Evolutionary conservation across 2,797 vertebrate species (phyloP).

Genomic region (Enteromius viviparus): DNA sequence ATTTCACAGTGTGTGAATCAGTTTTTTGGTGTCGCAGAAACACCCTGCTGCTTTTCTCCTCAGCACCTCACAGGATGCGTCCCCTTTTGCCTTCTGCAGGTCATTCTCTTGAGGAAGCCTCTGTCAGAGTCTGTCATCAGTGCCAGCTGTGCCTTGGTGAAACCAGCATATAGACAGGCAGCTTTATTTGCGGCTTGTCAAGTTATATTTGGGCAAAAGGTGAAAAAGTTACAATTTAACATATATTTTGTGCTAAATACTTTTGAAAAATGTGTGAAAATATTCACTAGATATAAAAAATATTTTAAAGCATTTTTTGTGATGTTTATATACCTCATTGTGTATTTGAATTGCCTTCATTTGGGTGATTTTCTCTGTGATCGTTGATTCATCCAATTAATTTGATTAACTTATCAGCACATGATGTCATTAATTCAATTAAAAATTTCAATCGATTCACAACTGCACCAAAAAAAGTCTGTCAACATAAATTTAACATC

Average conservation of each 20-base stretch:
- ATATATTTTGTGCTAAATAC: neutral
- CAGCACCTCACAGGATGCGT: constrained; percentile 39
- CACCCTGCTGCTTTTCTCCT: constrained; percentile 50
- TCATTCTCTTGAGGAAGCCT: constrained; percentile 51
- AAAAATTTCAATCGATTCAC: neutral
- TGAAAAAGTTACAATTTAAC: constrained; percentile 21
- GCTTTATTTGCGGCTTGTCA: constrained; percentile 31
- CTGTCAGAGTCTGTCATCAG: constrained; percentile 44
- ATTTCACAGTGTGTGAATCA: constrained; percentile 27
- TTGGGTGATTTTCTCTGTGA: neutral
- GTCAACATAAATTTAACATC: constrained; percentile 28
- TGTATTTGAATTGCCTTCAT: neutral
- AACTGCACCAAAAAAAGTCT: constrained; percentile 7
- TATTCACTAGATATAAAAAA: neutral
- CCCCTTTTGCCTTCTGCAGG: constrained; percentile 38
- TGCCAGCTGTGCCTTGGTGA: constrained; percentile 51
- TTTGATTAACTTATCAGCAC: neutral
- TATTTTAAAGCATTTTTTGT: neutral
- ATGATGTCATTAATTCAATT: constrained; percentile 6
- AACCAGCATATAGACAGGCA: constrained; percentile 37
- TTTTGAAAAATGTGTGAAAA: neutral
- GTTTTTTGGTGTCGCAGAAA: constrained; percentile 49
- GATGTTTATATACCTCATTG: neutral
- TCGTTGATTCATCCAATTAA: neutral
- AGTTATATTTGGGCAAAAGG: neutral